Conservation (phyloP, 2,113 vertebrate genomes). For the Cryptomyrus ogoouensis region DNA sequence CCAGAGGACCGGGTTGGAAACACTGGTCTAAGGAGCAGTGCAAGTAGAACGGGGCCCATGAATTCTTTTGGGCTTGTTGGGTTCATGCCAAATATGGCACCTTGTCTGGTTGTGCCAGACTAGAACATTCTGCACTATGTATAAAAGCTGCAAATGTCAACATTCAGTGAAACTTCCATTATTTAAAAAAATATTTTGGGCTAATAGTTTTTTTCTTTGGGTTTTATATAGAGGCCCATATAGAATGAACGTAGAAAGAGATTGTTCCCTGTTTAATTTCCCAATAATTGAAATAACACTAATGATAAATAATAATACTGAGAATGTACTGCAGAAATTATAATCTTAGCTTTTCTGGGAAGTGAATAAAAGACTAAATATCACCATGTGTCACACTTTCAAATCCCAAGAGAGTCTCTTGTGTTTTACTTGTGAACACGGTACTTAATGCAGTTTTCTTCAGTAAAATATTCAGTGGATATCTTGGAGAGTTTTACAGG, state of each 20-base stretch:
- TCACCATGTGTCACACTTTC: neutral
- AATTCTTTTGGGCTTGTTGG: neutral
- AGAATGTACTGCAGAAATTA: neutral
- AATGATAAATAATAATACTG: neutral
- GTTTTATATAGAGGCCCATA: neutral
- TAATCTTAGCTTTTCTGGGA: neutral
- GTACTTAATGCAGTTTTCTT: neutral
- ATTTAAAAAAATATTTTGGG: neutral
- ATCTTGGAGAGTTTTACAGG: neutral
- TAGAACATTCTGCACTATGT: neutral
- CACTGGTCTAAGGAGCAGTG: neutral
- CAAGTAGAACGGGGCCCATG: neutral
- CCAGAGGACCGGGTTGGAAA: neutral
- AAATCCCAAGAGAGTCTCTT: neutral
- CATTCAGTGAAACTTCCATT: neutral
- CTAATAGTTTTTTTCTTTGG: neutral
- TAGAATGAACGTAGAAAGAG: neutral
- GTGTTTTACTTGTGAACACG: neutral
- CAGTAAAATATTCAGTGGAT: neutral
- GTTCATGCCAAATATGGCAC: neutral
- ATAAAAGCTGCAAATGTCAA: neutral
- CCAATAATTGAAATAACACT: neutral
- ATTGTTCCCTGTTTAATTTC: neutral
- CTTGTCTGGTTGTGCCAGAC: neutral
- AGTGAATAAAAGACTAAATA: neutral